A percentile compares a stretch with the other conserved stretches of the same genome.
phyloP scores from a whole-genome alignment of 2,113 vertebrate species.

The Pitta sordida region DNA sequence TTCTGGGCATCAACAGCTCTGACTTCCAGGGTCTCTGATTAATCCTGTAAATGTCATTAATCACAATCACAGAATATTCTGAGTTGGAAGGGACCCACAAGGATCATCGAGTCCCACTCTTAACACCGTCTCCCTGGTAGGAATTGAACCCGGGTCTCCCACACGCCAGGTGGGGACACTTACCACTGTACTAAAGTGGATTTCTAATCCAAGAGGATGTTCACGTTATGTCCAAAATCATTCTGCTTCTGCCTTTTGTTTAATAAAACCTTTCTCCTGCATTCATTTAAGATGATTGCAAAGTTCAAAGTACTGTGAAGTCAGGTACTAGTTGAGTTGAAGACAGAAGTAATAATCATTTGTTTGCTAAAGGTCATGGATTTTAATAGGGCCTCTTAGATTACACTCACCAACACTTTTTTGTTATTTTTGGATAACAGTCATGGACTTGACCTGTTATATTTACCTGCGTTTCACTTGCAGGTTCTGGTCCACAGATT shows the following conservation, averaged over 20 bases:
- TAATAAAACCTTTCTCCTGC: background rate
- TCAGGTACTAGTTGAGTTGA: background rate
- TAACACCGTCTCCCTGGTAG: no score
- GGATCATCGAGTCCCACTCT: no score
- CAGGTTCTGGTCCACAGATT: background rate
- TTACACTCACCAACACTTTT: background rate
- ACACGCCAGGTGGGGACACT: no score
- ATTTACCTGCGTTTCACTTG: background rate
- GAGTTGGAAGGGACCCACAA: no score
- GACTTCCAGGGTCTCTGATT: background rate
- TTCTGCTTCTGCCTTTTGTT: background rate
- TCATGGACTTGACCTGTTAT: background rate
- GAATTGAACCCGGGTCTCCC: no score
- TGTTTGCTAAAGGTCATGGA: conserved; percentile 12
- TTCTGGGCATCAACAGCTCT: background rate
- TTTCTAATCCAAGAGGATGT: background rate
- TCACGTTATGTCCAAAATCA: conserved; percentile 9
- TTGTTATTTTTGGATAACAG: background rate
- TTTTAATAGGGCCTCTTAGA: background rate
- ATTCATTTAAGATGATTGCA: background rate
- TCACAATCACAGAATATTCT: no score
- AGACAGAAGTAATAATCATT: background rate
- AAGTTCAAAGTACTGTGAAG: conserved; percentile 14
- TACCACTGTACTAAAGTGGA: no score
- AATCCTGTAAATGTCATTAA: conserved; percentile 3